These are phyloP conservation scores for Mola mola DNA, from an alignment of 2,113 vertebrate genomes.

Conservation along the genomic window DNA sequence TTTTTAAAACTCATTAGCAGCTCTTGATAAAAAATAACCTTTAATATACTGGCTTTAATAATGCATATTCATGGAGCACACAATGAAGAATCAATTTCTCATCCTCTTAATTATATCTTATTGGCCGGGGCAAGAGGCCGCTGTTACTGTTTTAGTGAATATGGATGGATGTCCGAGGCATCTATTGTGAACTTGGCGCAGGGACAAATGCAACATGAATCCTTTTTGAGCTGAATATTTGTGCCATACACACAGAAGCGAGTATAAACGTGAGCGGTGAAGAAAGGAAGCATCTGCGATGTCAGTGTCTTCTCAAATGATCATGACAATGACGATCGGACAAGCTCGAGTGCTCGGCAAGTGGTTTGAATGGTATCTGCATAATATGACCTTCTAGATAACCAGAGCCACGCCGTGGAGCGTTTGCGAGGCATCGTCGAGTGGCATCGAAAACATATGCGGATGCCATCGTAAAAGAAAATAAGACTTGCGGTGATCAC, in stretches of 20 bases:
- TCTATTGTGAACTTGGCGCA: conserved; percentile 37
- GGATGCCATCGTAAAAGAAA: conserved; percentile 43
- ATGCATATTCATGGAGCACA: conserved; percentile 71
- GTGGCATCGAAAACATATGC: conserved; percentile 55
- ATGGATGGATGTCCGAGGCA: conserved; percentile 42
- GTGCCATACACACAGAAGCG: not conserved
- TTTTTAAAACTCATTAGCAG: conserved; percentile 75
- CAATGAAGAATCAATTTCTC: conserved; percentile 77
- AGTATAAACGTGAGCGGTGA: not conserved
- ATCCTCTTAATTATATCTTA: conserved; percentile 78
- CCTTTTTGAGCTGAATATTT: conserved; percentile 17
- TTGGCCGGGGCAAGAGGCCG: conserved; percentile 59
- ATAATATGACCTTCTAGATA: conserved; percentile 59
- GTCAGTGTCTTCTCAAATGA: conserved; percentile 6
- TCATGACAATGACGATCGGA: conserved; percentile 45
- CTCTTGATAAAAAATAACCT: conserved; percentile 61
- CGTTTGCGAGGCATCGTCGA: conserved; percentile 44
- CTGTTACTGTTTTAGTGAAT: conserved; percentile 58
- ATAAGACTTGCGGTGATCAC: conserved; percentile 59
- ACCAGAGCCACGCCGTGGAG: conserved; percentile 42
- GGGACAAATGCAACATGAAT: conserved; percentile 30
- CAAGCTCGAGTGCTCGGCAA: conserved; percentile 32
- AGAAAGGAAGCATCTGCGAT: not conserved
- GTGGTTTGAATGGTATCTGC: conserved; percentile 52
- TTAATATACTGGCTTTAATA: conserved; percentile 75